Percentiles rank a stretch among this genome's conserved stretches.
These are phyloP conservation scores for Origma solitaria DNA, from an alignment of 2,113 vertebrate species.

Conservation along the genomic window DNA sequence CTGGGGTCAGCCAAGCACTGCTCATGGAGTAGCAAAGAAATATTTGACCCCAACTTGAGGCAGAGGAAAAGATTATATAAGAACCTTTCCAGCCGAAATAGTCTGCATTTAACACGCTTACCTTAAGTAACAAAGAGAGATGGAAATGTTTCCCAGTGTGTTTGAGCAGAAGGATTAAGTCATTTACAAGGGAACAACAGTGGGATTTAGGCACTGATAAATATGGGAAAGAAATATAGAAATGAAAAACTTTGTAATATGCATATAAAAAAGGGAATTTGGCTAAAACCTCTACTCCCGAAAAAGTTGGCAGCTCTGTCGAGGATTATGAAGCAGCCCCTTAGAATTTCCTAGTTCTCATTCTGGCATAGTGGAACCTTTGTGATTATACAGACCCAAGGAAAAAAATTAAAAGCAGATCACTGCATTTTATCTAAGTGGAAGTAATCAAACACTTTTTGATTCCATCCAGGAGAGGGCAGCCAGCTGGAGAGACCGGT, in stretches of 20 bases:
- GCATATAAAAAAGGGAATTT: not conserved
- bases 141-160: not conserved
- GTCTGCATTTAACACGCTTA: not conserved
- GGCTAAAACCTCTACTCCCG: not conserved
- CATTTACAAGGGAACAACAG: not conserved
- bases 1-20: not conserved
- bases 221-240: not conserved
- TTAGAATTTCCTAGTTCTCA: not conserved
- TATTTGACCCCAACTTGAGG: slow-evolving; percentile 14
- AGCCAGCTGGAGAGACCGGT: not conserved
- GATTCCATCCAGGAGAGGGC: slow-evolving; percentile 64
- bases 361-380: not conserved
- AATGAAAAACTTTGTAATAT: not conserved
- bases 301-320: not conserved
- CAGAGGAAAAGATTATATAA: slow-evolving; percentile 21
- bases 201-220: not conserved
- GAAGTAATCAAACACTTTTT: not conserved
- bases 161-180: not conserved
- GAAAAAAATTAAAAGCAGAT: not conserved
- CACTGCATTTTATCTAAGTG: not conserved
- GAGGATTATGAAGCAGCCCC: not conserved
- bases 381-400: not conserved
- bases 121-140: not conserved
- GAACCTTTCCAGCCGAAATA: not conserved
- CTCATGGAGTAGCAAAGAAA: not conserved